These are phyloP conservation scores for Hirudo medicinalis DNA, from an alignment of 1,140 invertebrate genomes.

Conservation along the genomic window DNA sequence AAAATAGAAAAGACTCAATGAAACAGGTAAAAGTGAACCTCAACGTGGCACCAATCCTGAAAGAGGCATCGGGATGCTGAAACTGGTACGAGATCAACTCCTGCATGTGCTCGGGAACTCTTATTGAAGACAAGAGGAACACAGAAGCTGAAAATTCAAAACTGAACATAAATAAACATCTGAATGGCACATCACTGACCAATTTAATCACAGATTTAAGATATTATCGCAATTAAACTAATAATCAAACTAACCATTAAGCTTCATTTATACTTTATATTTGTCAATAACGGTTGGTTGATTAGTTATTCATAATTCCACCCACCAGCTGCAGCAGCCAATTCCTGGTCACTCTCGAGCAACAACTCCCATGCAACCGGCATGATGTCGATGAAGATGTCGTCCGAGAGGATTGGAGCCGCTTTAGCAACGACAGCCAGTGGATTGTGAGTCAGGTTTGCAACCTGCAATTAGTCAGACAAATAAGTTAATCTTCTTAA, in stretches of 20 bases:
- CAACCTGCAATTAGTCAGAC: conserved; percentile 47
- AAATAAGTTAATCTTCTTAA: conserved; percentile 2
- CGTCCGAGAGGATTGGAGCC: conserved; percentile 72
- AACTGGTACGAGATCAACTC: conserved; percentile 75
- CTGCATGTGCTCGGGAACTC: conserved; percentile 69
- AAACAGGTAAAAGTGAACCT: conserved; percentile 45
- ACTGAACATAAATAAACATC: too few species aligned
- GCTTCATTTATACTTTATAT: too few species aligned
- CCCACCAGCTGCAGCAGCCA: conserved; percentile 44
- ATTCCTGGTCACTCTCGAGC: conserved; percentile 55
- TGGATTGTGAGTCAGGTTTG: conserved; percentile 75
- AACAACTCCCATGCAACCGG: conserved; percentile 85
- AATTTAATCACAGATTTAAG: too few species aligned
- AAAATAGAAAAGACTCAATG: not conserved
- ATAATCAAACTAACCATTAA: too few species aligned
- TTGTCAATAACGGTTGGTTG: too few species aligned
- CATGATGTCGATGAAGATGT: conserved; percentile 71
- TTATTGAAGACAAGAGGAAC: conserved; percentile 79
- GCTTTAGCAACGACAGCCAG: conserved; percentile 79
- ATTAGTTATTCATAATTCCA: not conserved
- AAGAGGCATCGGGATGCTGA: conserved; percentile 61
- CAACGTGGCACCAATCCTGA: conserved; percentile 63
- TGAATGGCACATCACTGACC: too few species aligned
- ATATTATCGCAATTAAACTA: too few species aligned
- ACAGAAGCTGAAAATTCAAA: conserved; percentile 56